phyloP scores from a whole-genome alignment of 1,140 invertebrate genomes.

The Papilio machaon region DNA sequence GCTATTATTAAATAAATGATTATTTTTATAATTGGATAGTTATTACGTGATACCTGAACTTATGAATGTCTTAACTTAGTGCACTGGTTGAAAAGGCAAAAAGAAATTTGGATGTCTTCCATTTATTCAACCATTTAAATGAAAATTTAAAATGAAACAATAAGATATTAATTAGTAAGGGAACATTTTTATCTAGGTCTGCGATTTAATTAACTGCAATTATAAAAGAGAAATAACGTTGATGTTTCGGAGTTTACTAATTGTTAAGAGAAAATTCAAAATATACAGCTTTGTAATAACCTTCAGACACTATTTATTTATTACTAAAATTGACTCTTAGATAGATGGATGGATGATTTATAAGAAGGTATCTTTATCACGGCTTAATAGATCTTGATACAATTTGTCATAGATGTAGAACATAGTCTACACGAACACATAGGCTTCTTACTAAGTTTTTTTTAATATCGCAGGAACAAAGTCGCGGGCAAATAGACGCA shows the following conservation, averaged over 20 bases:
- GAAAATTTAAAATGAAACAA: background rate
- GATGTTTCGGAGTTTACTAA: background rate
- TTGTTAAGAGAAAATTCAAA: background rate
- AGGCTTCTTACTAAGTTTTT: too few relatives aligned
- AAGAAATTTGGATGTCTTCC: background rate
- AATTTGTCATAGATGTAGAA: too few relatives aligned
- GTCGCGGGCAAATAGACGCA: too few relatives aligned
- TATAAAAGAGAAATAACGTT: background rate
- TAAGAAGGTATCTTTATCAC: too few relatives aligned
- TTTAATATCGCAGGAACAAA: too few relatives aligned
- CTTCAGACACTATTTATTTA: background rate
- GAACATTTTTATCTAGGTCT: background rate
- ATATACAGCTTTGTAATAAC: background rate
- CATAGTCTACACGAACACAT: too few relatives aligned
- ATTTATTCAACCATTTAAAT: conserved; percentile 1
- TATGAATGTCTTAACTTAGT: background rate
- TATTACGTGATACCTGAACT: background rate
- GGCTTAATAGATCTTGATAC: too few relatives aligned
- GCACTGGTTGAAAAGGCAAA: background rate
- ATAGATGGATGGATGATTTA: too few relatives aligned
- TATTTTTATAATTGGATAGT: too few relatives aligned
- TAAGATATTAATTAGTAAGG: background rate
- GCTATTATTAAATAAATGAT: too few relatives aligned
- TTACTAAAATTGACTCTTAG: too few relatives aligned
- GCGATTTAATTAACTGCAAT: background rate